These are phyloP conservation scores for Calosoma granatense DNA, from an alignment of 1,140 invertebrate genomes.

Conservation along the genomic window DNA sequence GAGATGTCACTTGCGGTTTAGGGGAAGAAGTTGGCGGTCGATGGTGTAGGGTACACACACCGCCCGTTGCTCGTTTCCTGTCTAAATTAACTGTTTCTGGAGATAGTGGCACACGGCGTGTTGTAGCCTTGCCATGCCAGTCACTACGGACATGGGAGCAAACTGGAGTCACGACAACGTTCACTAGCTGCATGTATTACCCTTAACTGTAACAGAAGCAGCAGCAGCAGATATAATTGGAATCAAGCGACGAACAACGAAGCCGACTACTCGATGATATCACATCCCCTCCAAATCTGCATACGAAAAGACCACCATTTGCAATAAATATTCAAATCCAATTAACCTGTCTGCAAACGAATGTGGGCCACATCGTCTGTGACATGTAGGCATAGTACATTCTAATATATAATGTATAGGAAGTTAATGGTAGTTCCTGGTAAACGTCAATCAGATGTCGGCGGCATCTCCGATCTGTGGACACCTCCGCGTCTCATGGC, in stretches of 20 bases:
- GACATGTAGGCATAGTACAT: neutral
- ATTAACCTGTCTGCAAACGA: neutral
- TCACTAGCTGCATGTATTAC: too few relatives aligned
- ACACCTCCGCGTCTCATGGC: neutral
- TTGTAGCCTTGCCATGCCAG: too few relatives aligned
- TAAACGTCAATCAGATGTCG: conserved; percentile 17
- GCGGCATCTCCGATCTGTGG: neutral
- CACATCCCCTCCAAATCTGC: too few relatives aligned
- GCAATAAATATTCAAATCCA: neutral
- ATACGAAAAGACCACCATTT: too few relatives aligned
- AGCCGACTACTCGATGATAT: too few relatives aligned
- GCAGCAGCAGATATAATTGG: too few relatives aligned
- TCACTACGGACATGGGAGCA: too few relatives aligned
- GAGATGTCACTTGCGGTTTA: neutral
- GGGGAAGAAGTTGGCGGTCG: neutral
- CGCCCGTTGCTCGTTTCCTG: neutral
- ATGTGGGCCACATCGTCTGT: neutral
- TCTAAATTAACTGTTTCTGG: neutral
- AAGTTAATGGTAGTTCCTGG: conserved; percentile 17
- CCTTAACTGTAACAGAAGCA: too few relatives aligned
- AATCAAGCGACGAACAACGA: too few relatives aligned
- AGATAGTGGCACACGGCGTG: too few relatives aligned
- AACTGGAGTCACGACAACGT: too few relatives aligned
- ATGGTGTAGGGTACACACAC: neutral
- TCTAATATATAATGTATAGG: conserved; percentile 15